A percentile compares a stretch with the other conserved stretches of the same genome.
Conservation (phyloP, 2,113 vertebrate genomes). For the Pteropus alecto region DNA sequence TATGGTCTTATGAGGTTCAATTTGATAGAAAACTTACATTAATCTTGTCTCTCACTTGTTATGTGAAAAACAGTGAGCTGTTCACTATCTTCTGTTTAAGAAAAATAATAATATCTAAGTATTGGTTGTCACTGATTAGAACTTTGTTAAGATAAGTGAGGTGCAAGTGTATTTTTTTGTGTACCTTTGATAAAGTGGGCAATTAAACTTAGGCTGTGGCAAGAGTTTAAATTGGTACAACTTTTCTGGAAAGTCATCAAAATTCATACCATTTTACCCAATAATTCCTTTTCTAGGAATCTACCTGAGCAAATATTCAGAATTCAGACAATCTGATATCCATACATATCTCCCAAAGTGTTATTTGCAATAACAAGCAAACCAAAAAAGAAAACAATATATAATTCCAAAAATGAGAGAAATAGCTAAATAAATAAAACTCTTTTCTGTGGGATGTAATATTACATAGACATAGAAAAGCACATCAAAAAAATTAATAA, state of each 20-base stretch:
- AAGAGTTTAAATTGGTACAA: not conserved
- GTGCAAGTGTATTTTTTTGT: not conserved
- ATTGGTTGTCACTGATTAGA: not conserved
- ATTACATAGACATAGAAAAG: not conserved
- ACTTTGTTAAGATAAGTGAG: not conserved
- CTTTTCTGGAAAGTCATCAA: not conserved
- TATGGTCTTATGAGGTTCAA: not conserved
- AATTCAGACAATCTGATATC: not conserved
- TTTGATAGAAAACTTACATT: not conserved
- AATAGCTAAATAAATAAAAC: slow-evolving; percentile 4
- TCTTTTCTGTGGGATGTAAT: not conserved
- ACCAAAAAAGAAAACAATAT: not conserved
- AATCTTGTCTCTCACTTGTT: not conserved
- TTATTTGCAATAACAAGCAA: not conserved
- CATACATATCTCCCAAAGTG: not conserved
- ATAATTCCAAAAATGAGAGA: not conserved
- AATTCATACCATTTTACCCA: not conserved
- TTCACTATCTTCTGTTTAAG: not conserved
- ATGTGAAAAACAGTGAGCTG: not conserved
- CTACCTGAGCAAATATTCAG: not conserved
- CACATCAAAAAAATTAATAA: not conserved
- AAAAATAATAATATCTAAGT: not conserved
- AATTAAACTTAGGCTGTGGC: not conserved
- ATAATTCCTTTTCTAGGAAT: not conserved
- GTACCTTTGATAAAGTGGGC: not conserved